A percentile compares a stretch with the other conserved stretches of the same genome.
These are phyloP conservation scores for Automeris io DNA, from an alignment of 2,888 invertebrate species.

Conservation along the genomic window DNA sequence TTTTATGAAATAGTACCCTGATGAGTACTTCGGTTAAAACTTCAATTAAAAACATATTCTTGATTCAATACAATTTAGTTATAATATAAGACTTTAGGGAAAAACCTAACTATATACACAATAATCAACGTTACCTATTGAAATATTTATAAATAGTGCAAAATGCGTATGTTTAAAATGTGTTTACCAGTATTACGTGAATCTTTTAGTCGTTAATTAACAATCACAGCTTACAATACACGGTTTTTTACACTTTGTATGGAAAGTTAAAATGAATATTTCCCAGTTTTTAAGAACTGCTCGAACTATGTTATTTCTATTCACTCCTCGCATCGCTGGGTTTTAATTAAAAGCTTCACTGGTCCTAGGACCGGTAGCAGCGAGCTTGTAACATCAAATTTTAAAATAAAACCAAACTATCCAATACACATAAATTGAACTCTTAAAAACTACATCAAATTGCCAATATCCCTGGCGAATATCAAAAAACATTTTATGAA, in stretches of 20 bases:
- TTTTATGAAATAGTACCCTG: no score
- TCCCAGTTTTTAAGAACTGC: conserved; percentile 6
- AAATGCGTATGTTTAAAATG: no score
- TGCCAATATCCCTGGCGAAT: neutral
- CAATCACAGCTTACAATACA: no score
- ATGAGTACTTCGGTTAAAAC: no score
- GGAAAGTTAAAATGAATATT: neutral
- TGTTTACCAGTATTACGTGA: no score
- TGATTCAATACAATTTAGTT: no score
- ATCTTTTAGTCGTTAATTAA: no score
- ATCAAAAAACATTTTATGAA: neutral
- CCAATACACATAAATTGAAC: neutral
- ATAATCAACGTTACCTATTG: no score
- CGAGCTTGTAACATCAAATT: conserved; percentile 6
- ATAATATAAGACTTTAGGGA: no score
- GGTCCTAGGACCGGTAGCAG: conserved; percentile 4
- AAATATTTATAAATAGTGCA: no score
- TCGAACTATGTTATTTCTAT: conserved; percentile 6
- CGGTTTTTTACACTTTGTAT: neutral
- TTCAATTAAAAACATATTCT: no score
- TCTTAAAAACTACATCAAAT: conserved; percentile 2
- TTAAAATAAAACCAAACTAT: neutral
- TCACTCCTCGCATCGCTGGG: conserved; percentile 9
- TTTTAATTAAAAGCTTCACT: conserved; percentile 17
- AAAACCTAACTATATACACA: no score